Evolutionary conservation across 2,797 vertebrate species (phyloP).

Genomic region (Sebastolobus altivelis): DNA sequence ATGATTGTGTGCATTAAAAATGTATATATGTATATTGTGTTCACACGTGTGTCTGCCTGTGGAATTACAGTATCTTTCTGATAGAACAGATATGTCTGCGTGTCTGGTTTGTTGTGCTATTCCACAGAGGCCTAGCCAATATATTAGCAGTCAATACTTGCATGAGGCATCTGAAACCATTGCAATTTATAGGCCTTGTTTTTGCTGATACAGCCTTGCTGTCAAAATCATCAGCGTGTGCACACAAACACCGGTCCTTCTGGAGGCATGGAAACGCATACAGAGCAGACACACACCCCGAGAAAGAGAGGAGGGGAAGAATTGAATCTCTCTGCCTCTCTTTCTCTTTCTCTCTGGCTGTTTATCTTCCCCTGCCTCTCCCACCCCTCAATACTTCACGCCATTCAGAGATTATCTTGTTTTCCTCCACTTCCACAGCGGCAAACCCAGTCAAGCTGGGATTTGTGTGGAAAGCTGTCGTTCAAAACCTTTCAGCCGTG

Average conservation of each 20-base stretch:
- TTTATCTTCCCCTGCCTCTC: conserved; percentile 59
- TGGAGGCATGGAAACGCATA: conserved; percentile 69
- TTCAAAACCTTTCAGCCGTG: conserved; percentile 57
- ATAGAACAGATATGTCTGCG: conserved; percentile 37
- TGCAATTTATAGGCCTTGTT: conserved; percentile 82
- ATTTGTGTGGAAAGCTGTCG: conserved; percentile 73
- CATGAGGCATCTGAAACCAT: conserved; percentile 74
- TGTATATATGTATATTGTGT: conserved; percentile 18
- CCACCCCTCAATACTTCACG: conserved; percentile 52
- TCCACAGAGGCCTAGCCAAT: conserved; percentile 44
- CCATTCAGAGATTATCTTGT: conserved; percentile 73
- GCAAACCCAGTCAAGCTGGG: conserved; percentile 67
- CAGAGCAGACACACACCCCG: conserved; percentile 60
- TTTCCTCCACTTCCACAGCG: conserved; percentile 58
- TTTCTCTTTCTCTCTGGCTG: conserved; percentile 48
- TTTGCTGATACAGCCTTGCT: conserved; percentile 85
- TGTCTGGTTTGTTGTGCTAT: conserved; percentile 53
- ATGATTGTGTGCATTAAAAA: conserved; percentile 1
- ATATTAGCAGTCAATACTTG: conserved; percentile 80
- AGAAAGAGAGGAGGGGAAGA: conserved; percentile 38
- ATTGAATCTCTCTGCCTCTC: conserved; percentile 33
- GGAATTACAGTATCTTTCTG: conserved; percentile 21
- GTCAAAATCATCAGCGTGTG: conserved; percentile 82
- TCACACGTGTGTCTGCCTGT: conserved; percentile 18
- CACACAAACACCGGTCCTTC: conserved; percentile 72